These are phyloP conservation scores for Torymus tubicola DNA, from an alignment of 2,888 invertebrate species.

Conservation along the genomic window DNA sequence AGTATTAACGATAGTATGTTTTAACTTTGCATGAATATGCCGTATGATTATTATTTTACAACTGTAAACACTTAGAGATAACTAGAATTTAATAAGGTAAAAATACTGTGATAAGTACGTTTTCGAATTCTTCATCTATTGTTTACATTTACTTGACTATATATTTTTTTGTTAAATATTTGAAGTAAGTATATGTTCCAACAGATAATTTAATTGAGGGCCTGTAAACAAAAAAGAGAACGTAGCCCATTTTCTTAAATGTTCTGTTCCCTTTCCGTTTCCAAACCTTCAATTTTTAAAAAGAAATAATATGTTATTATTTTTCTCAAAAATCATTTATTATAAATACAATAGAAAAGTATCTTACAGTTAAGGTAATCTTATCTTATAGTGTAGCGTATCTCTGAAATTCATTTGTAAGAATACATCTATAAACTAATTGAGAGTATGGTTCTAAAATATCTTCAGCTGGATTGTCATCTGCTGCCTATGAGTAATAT, in stretches of 20 bases:
- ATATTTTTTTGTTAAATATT: constrained; percentile 12
- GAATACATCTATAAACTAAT: constrained; percentile 85
- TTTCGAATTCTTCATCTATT: constrained; percentile 18
- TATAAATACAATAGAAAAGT: constrained; percentile 42
- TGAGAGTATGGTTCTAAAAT: constrained; percentile 82
- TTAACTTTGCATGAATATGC: constrained; percentile 18
- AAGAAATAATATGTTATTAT: constrained; percentile 19
- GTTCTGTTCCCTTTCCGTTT: too few species aligned
- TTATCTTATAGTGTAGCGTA: constrained; percentile 87
- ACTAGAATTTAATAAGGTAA: constrained; percentile 10
- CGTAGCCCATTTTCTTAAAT: too few species aligned
- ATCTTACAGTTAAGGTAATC: constrained; percentile 35
- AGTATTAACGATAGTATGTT: not conserved
- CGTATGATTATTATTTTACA: constrained; percentile 13
- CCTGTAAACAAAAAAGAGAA: too few species aligned
- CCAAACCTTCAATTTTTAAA: too few species aligned
- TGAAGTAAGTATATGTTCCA: not conserved
- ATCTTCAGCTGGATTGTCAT: constrained; percentile 89
- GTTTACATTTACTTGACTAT: constrained; percentile 42
- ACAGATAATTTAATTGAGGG: too few species aligned
- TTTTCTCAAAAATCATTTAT: constrained; percentile 29
- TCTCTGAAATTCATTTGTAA: constrained; percentile 89
- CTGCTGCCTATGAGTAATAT: constrained; percentile 93
- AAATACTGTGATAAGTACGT: not conserved
- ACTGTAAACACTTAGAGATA: not conserved